Conservation (phyloP, 1,140 invertebrate genomes). For the Pogonus chalceus region DNA sequence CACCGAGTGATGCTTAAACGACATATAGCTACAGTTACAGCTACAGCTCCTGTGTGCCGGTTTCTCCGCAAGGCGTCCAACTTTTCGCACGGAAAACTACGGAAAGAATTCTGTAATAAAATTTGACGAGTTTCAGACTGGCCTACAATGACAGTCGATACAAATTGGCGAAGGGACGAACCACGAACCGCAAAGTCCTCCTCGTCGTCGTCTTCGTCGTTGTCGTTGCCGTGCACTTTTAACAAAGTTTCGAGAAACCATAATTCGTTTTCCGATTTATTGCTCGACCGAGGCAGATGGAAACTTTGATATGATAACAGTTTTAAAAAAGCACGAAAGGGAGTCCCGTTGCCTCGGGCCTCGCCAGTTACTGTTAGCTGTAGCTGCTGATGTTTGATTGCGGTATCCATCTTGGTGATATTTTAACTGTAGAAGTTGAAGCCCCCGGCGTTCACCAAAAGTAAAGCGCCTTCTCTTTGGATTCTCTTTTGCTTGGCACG, state of each 20-base stretch:
- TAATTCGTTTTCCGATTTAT: conserved; percentile 7
- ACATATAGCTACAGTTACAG: neutral
- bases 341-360: neutral
- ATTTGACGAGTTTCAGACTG: conserved; percentile 2
- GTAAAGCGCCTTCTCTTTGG: too few relatives aligned
- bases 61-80: neutral
- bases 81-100: neutral
- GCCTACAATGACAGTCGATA: conserved; percentile 1
- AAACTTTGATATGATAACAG: conserved; percentile 7
- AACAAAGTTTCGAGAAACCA: conserved; percentile 5
- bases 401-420: neutral
- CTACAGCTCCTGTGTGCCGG: too few relatives aligned
- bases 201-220: neutral
- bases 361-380: neutral
- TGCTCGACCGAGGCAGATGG: neutral
- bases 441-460: too few relatives aligned
- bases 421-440: too few relatives aligned
- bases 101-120: neutral
- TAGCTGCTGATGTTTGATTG: neutral
- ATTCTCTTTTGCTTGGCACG: too few relatives aligned
- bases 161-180: neutral
- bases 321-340: neutral
- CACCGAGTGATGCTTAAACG: neutral
- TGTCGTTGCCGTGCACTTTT: neutral
- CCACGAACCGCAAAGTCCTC: neutral